Evolutionary conservation across 2,113 vertebrate genomes (phyloP).

Genomic region (Bostrychus sinensis): DNA sequence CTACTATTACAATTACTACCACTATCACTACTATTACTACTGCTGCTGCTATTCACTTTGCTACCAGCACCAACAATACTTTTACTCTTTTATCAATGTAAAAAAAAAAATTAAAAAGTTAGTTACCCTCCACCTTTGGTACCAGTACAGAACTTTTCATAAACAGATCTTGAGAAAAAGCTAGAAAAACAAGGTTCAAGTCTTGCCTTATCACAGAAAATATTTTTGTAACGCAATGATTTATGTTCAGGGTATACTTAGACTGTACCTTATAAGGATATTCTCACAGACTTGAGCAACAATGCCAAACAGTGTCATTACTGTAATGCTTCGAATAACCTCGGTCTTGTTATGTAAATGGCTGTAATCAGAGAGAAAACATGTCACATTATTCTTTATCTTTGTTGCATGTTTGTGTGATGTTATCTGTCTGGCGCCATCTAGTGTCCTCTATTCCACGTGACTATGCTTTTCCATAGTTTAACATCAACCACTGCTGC

Average conservation of each 20-base stretch:
- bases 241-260: not conserved
- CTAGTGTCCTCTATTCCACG: slow-evolving; percentile 54
- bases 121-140: not conserved
- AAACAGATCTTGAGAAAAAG: not conserved
- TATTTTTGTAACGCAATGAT: not conserved
- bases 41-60: too few relatives aligned
- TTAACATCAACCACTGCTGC: not conserved
- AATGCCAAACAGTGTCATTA: not conserved
- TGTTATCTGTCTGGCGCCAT: slow-evolving; percentile 50
- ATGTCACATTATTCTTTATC: not conserved
- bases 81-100: too few relatives aligned
- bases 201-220: not conserved
- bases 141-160: not conserved
- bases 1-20: too few relatives aligned
- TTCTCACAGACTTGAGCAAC: not conserved
- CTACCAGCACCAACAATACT: too few relatives aligned
- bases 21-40: too few relatives aligned
- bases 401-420: not conserved
- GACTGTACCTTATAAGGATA: not conserved
- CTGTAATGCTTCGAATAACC: not conserved
- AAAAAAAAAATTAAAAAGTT: too few relatives aligned
- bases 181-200: not conserved
- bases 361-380: slow-evolving; percentile 8
- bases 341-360: not conserved
- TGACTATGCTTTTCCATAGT: not conserved